Evolutionary conservation across 2,113 vertebrate species (phyloP).

Genomic region (Oenanthe oenanthe): DNA sequence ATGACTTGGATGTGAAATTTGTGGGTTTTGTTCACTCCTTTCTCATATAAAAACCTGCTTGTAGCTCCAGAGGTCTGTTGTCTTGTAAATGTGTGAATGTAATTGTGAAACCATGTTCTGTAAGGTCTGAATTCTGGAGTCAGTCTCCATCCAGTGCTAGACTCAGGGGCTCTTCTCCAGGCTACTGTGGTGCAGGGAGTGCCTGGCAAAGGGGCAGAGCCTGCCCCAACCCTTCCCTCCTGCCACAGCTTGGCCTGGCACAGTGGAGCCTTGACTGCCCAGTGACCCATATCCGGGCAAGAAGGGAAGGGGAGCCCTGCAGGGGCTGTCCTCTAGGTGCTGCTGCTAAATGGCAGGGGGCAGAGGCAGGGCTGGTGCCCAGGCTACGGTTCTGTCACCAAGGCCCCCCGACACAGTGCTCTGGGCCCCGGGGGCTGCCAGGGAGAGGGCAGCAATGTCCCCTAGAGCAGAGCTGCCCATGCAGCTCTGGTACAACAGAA

Average conservation of each 20-base stretch:
- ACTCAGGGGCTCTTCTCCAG: not conserved
- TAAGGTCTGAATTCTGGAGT: not conserved
- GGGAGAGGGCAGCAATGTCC: not conserved
- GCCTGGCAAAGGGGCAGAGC: no score
- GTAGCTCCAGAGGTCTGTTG: not conserved
- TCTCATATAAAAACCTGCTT: not conserved
- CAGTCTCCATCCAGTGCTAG: not conserved
- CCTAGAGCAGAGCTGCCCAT: not conserved
- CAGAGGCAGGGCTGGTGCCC: not conserved
- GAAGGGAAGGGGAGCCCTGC: no score
- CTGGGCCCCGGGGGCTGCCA: not conserved
- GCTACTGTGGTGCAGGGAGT: not conserved
- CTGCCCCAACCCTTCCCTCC: no score
- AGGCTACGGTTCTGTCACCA: no score
- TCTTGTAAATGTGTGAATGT: not conserved
- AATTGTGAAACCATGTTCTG: not conserved
- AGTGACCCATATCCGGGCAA: not conserved
- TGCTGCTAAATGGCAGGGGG: not conserved
- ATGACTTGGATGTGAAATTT: not conserved
- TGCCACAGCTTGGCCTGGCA: no score
- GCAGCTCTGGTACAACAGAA: no score
- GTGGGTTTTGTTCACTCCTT: not conserved
- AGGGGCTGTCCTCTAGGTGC: not conserved
- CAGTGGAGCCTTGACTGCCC: not conserved
- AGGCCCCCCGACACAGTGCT: not conserved